A percentile compares a stretch with the other conserved stretches of the same genome.
These are phyloP conservation scores for Melanaphis sacchari DNA, from an alignment of 1,140 invertebrate genomes.

Conservation along the genomic window DNA sequence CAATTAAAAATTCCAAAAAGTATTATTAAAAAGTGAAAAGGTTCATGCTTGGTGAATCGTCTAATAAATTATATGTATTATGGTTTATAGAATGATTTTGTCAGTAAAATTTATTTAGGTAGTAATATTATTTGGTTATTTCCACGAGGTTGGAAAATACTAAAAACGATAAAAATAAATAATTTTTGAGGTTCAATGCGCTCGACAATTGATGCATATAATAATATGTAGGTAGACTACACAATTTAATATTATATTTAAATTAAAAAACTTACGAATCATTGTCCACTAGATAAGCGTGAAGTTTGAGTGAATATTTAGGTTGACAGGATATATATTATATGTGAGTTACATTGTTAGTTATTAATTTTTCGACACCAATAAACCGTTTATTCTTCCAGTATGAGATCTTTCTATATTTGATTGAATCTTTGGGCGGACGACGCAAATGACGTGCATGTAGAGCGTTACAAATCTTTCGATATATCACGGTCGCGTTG, in stretches of 20 bases:
- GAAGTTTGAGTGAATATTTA: neutral
- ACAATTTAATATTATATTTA: neutral
- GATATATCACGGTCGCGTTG: neutral
- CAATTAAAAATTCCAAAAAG: neutral
- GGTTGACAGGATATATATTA: neutral
- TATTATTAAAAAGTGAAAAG: neutral
- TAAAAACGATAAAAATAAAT: neutral
- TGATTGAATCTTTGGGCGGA: neutral
- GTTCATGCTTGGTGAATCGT: neutral
- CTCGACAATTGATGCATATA: neutral
- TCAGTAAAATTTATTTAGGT: neutral
- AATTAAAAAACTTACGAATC: neutral
- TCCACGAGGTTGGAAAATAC: neutral
- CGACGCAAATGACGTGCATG: neutral
- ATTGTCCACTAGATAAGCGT: conserved; percentile 29
- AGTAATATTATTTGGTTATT: neutral
- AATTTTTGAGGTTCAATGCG: neutral
- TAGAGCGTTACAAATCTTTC: conserved; percentile 11
- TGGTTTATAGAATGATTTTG: neutral
- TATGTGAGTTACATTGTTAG: neutral
- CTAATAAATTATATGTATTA: neutral
- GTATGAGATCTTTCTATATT: neutral
- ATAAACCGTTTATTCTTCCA: neutral
- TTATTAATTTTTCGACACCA: neutral
- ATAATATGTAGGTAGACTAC: neutral